Base-by-base conservation (phyloP, 2,797 vertebrate genomes). In the Rhinatrema bivittatum region DNA sequence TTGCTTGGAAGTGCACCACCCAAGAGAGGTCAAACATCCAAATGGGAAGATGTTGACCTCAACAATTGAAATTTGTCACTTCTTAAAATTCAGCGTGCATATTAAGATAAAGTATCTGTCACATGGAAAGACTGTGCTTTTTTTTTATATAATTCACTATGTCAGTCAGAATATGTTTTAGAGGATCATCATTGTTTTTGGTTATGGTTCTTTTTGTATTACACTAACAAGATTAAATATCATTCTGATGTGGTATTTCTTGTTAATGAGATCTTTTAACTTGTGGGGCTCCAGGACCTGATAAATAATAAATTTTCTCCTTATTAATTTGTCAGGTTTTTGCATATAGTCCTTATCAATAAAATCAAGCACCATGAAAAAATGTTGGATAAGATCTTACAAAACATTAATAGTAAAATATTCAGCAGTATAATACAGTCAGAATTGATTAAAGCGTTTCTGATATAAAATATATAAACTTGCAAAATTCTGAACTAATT, bases 21-120 rank as follows among this genome's bases (percentile, higher is more conserved):
- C 71, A 74, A 71, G 68, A 75, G 76, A 79, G 81, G 74, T 75
- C 78, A 74, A 43, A 68, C 68, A 66, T 78, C 82, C 72, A 72
- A 71, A 78, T 70, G 66, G 69, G 78, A 81, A 78, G 74, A 69
- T 66, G 65, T 62, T 83, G 78, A 83, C 78, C 75, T 85, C 70
- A 65, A 29, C 67, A 61, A 74, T 67, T 73, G 68, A 74, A 74
- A 78, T 74, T 76, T 82, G 75, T 71, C 70, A 61, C 42, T 16
- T 60, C 75, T 77, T 68, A 64, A 75, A 79, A 76, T 76, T 63
- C 67, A 56, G 65, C 74, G 65, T 57, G 41, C 53, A 34, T 65
- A 65, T 65, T 70, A 60, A 35, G 47, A 28, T 65, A 43, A 70
- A 58, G 51, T 61, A 44, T 50, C 24, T 45, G 70, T 45, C 23